Percentiles rank a stretch among this genome's conserved stretches.
Conservation (phyloP, 2,797 vertebrate species). For the Menidia menidia region DNA sequence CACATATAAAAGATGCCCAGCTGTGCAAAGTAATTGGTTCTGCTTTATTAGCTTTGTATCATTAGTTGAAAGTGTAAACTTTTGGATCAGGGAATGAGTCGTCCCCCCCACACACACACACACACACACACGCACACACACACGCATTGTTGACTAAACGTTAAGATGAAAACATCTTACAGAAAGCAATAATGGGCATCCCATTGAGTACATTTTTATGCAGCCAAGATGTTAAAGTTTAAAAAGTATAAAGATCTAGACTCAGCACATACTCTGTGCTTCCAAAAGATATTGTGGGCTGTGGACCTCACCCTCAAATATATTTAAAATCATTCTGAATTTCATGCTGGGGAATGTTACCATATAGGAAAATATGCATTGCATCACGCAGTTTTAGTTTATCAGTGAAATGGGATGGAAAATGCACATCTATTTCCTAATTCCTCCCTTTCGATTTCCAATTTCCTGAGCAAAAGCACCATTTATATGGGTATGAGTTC, state of each 20-base stretch:
- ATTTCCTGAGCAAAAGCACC: constrained; percentile 31
- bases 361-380: not conserved
- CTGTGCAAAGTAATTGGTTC: constrained; percentile 78
- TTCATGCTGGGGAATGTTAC: not conserved
- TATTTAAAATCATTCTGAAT: not conserved
- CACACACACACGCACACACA: no score
- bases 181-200: constrained; percentile 1
- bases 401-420: constrained; percentile 16
- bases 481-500: constrained; percentile 29
- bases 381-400: constrained; percentile 3
- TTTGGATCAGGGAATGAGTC: constrained; percentile 30
- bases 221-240: not conserved
- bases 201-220: not conserved
- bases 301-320: not conserved
- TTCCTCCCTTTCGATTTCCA: constrained; percentile 14
- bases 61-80: constrained; percentile 48
- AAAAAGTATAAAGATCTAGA: not conserved
- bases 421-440: constrained; percentile 6
- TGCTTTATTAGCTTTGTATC: constrained; percentile 64
- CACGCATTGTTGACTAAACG: not conserved
- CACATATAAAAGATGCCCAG: constrained; percentile 72
- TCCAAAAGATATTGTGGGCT: not conserved
- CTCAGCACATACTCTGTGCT: not conserved
- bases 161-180: constrained; percentile 11
- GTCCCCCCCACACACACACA: not conserved